Conservation (phyloP, 2,113 vertebrate genomes). For the Hemiprocne comata region DNA sequence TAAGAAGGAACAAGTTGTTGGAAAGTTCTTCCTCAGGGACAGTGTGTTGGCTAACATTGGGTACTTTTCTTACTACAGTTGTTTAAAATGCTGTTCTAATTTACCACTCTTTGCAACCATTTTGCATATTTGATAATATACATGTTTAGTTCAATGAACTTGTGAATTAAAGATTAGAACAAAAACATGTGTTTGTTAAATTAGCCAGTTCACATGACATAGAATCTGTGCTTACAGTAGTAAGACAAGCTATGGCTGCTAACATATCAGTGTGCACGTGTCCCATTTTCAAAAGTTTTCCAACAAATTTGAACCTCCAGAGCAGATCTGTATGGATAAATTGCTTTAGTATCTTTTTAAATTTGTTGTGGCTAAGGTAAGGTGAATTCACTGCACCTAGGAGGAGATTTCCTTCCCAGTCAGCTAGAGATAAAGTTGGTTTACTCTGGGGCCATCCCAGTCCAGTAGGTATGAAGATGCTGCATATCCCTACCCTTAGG, state of each 20-base stretch:
- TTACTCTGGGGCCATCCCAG: neutral
- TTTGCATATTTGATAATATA: neutral
- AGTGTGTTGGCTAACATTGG: neutral
- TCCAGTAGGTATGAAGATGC: neutral
- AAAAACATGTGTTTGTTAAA: neutral
- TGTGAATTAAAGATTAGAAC: neutral
- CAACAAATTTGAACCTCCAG: neutral
- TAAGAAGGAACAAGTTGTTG: neutral
- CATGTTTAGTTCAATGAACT: neutral
- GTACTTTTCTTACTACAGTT: neutral
- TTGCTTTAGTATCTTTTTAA: neutral
- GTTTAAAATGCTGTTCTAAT: neutral
- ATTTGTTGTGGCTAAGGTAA: neutral
- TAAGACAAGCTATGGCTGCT: neutral
- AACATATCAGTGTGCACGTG: neutral
- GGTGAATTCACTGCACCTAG: neutral
- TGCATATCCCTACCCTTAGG: neutral
- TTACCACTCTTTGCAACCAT: neutral
- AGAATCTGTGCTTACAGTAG: neutral
- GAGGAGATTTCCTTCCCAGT: neutral
- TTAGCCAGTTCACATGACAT: rapidly evolving
- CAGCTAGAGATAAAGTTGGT: neutral
- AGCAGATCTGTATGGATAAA: neutral
- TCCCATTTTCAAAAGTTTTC: neutral
- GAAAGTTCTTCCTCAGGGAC: neutral